Conservation (phyloP, 2,113 vertebrate species). For the Gymnocephalus cernua region DNA sequence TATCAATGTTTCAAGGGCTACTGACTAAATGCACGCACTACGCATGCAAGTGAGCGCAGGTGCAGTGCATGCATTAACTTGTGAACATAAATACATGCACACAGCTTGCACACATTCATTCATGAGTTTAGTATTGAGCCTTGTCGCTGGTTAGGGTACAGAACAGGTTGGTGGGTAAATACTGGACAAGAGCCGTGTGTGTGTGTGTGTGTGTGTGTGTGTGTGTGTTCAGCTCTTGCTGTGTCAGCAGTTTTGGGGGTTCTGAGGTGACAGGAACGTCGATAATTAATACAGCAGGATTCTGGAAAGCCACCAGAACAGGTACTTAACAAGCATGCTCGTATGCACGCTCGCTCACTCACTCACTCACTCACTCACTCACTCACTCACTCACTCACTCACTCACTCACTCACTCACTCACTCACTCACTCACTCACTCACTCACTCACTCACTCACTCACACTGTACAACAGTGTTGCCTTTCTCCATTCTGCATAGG, state of each 20-base stretch:
- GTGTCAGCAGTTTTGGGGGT: conserved; percentile 69
- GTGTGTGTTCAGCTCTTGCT: conserved; percentile 48
- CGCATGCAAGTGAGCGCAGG: not conserved
- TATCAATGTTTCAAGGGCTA: conserved; percentile 29
- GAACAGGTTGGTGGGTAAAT: conserved; percentile 44
- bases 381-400: not conserved
- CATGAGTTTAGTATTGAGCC: not conserved
- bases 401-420: conserved; percentile 21
- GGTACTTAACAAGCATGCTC: conserved; percentile 68
- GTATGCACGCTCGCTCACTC: not conserved
- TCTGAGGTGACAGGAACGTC: conserved; percentile 75
- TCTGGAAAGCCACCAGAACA: conserved; percentile 69
- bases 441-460: not conserved
- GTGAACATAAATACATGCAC: not conserved
- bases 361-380: conserved; percentile 9
- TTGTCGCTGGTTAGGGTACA: conserved; percentile 29
- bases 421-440: conserved; percentile 1
- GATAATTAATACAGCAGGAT: conserved; percentile 81
- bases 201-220: conserved; percentile 37
- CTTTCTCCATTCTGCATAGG: conserved; percentile 13
- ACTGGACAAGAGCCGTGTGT: conserved; percentile 34
- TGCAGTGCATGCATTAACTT: not conserved
- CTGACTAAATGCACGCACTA: not conserved
- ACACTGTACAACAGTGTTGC: not conserved
- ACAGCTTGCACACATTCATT: not conserved